These are phyloP conservation scores for Enteromius paludinosus DNA, from an alignment of 2,797 vertebrate genomes.

Conservation along the genomic window DNA sequence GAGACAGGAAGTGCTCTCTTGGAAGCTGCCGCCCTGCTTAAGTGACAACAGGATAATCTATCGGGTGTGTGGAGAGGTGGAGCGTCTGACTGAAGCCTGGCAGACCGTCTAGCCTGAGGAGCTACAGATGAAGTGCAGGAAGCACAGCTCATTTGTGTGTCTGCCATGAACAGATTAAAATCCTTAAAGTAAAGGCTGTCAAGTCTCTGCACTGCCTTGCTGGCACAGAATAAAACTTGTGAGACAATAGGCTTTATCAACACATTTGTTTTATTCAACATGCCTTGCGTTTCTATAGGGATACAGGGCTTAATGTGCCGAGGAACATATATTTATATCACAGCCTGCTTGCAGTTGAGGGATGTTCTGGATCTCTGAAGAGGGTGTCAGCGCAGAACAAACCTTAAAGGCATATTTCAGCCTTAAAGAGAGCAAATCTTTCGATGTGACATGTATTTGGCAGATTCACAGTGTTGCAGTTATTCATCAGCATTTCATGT, in stretches of 20 bases:
- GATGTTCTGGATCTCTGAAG: constrained; percentile 10
- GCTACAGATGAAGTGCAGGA: constrained; percentile 46
- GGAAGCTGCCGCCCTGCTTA: constrained; percentile 43
- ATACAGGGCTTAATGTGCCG: not conserved
- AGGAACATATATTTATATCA: not conserved
- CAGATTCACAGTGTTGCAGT: not conserved
- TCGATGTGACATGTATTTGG: not conserved
- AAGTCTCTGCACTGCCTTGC: not conserved
- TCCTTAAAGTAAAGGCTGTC: constrained; percentile 29
- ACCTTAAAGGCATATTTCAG: constrained; percentile 20
- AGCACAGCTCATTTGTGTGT: constrained; percentile 53
- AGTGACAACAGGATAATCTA: constrained; percentile 63
- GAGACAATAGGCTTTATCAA: constrained; percentile 17
- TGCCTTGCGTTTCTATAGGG: constrained; percentile 8
- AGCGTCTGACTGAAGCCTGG: constrained; percentile 47
- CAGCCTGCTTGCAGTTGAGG: not conserved
- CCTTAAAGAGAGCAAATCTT: constrained; percentile 12
- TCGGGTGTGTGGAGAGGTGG: constrained; percentile 49
- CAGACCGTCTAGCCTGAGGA: constrained; percentile 38
- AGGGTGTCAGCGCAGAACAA: constrained; percentile 8
- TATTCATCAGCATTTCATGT: constrained; percentile 28
- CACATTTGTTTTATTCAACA: not conserved
- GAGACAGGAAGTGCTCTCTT: constrained; percentile 42
- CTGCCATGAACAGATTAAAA: constrained; percentile 45
- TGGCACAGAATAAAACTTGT: not conserved